These are phyloP conservation scores for Actinia tenebrosa DNA, from an alignment of 64 coral and sea anemone genomes.

Conservation along the genomic window DNA sequence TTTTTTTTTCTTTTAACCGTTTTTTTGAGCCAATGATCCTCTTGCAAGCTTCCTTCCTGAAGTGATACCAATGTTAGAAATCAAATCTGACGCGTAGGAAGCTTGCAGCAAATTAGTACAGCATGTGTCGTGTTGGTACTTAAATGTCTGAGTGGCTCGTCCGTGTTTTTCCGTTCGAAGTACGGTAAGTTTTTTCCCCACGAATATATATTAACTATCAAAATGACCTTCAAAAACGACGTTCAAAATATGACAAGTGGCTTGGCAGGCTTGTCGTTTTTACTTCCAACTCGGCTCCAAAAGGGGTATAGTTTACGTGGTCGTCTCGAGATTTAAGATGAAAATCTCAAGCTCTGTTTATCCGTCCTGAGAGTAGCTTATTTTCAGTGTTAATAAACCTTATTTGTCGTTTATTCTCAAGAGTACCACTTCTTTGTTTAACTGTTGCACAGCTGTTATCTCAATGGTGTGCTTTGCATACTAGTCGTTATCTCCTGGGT, in stretches of 20 bases:
- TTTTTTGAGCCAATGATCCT: neutral
- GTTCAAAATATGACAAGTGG: neutral
- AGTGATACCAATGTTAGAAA: neutral
- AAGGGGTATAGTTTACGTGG: too few species aligned
- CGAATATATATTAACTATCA: neutral
- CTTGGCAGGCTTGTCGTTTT: too few species aligned
- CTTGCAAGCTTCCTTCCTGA: neutral
- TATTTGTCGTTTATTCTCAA: too few species aligned
- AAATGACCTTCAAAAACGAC: neutral
- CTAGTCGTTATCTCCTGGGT: too few species aligned
- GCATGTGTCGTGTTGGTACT: neutral
- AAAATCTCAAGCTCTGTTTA: too few species aligned
- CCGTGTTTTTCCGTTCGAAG: neutral
- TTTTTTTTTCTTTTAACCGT: neutral
- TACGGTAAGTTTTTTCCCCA: neutral
- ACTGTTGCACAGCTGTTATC: too few species aligned
- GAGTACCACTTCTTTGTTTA: too few species aligned
- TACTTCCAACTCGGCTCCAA: too few species aligned
- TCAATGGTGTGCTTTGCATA: too few species aligned
- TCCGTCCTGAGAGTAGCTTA: too few species aligned
- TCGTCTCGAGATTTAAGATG: too few species aligned
- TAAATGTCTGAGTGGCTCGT: neutral
- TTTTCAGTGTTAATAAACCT: too few species aligned
- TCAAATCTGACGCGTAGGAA: neutral
- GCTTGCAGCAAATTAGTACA: neutral